Percentiles rank a stretch among this genome's conserved stretches.
phyloP scores from a whole-genome alignment of 2,888 invertebrate species.

The Sceliomorpha sp. region DNA sequence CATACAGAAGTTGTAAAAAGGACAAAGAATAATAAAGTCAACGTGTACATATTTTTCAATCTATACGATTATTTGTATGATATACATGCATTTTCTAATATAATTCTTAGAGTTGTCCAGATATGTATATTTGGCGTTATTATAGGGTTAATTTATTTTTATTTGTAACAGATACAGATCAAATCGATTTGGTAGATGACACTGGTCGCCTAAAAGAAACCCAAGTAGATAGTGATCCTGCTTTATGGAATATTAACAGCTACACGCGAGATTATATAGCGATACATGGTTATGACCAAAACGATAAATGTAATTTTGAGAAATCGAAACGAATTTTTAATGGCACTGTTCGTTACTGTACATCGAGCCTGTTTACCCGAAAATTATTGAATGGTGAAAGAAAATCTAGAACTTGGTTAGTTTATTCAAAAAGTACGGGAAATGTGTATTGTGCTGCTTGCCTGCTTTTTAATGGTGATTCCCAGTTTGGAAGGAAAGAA shows the following conservation, averaged over 20 bases:
- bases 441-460: slow-evolving; percentile 41
- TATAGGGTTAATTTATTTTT: no score
- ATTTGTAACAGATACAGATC: no score
- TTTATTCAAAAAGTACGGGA: slow-evolving; percentile 43
- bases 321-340: slow-evolving; percentile 37
- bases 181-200: neutral
- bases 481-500: slow-evolving; percentile 30
- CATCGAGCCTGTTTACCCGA: slow-evolving; percentile 27
- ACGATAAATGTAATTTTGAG: slow-evolving; percentile 42
- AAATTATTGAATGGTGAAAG: slow-evolving; percentile 50
- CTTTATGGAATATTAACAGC: slow-evolving; percentile 40
- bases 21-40: no score
- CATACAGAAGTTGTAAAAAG: no score
- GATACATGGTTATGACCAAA: slow-evolving; percentile 43
- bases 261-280: slow-evolving; percentile 42
- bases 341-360: slow-evolving; percentile 39
- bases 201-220: slow-evolving; percentile 2
- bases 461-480: slow-evolving; percentile 37
- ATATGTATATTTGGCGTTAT: no score
- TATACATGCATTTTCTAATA: no score
- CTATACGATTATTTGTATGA: no score
- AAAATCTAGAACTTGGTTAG: slow-evolving; percentile 35
- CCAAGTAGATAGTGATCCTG: slow-evolving; percentile 37
- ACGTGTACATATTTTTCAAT: no score
- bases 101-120: no score